Evolutionary conservation across 2,113 vertebrate genomes (phyloP).

Genomic region (Monopterus albus): DNA sequence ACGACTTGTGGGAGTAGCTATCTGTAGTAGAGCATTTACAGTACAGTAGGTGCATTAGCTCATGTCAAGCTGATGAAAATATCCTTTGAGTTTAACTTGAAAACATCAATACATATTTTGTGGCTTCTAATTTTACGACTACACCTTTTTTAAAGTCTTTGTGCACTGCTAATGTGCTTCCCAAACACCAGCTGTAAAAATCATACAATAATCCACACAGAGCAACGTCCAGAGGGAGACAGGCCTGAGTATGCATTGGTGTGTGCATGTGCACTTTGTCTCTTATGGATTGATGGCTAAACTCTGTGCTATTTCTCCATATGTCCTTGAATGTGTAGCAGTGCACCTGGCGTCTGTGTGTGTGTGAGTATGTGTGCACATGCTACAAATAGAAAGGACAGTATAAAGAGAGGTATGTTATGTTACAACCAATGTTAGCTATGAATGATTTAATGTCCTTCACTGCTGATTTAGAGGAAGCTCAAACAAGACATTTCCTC

Average conservation of each 20-base stretch:
- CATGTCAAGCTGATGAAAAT: constrained; percentile 73
- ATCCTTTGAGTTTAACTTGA: constrained; percentile 75
- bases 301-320: constrained; percentile 8
- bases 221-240: constrained; percentile 71
- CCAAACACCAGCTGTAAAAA: constrained; percentile 81
- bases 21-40: constrained; percentile 46
- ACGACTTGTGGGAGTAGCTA: constrained; percentile 50
- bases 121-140: constrained; percentile 85
- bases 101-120: constrained; percentile 85
- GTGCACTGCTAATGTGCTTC: constrained; percentile 82
- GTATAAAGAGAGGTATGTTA: constrained; percentile 55
- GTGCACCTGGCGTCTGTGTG: not conserved
- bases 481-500: constrained; percentile 55
- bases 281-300: constrained; percentile 16
- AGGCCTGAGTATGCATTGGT: constrained; percentile 31
- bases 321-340: constrained; percentile 33
- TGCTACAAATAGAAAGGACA: constrained; percentile 11
- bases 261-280: constrained; percentile 31
- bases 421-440: constrained; percentile 52
- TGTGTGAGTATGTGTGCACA: not conserved
- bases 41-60: constrained; percentile 58
- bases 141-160: constrained; percentile 85
- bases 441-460: constrained; percentile 64
- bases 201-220: constrained; percentile 72
- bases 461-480: constrained; percentile 49